phyloP scores from a whole-genome alignment of 2,113 vertebrate species.

The Coptodon bakossiorum region DNA sequence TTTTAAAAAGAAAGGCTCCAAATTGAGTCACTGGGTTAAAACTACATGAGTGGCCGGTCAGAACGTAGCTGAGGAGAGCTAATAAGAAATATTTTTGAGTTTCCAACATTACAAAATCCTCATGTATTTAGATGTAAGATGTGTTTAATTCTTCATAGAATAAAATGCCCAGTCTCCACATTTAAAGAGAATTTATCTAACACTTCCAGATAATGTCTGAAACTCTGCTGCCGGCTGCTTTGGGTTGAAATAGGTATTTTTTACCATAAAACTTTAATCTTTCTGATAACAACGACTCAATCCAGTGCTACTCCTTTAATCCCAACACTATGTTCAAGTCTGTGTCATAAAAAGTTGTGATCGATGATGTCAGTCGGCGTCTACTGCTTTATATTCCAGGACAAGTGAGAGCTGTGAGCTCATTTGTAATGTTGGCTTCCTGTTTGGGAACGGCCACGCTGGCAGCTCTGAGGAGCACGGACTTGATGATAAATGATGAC shows the following conservation, averaged over 20 bases:
- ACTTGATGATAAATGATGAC: background rate
- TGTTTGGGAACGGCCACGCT: background rate
- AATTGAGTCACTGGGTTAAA: background rate
- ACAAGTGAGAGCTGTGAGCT: background rate
- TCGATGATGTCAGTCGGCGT: background rate
- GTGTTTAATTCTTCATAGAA: background rate
- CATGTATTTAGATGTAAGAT: background rate
- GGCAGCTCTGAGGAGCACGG: background rate
- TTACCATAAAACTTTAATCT: background rate
- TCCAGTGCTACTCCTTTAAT: background rate
- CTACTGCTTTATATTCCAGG: background rate
- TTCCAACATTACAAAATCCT: background rate
- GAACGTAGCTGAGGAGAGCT: fast-evolving
- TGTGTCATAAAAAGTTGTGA: background rate
- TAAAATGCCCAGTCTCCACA: background rate
- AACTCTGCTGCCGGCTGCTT: fast-evolving
- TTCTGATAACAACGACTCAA: background rate
- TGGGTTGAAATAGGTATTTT: background rate
- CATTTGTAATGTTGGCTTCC: background rate
- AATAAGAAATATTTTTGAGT: background rate
- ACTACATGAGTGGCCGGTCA: fast-evolving
- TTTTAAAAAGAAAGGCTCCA: background rate
- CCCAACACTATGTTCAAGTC: background rate
- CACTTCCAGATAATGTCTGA: background rate
- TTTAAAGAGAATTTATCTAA: background rate